Percentiles rank a stretch among this genome's conserved stretches.
phyloP scores from a whole-genome alignment of 2,797 vertebrate species.

The Paguma larvata region DNA sequence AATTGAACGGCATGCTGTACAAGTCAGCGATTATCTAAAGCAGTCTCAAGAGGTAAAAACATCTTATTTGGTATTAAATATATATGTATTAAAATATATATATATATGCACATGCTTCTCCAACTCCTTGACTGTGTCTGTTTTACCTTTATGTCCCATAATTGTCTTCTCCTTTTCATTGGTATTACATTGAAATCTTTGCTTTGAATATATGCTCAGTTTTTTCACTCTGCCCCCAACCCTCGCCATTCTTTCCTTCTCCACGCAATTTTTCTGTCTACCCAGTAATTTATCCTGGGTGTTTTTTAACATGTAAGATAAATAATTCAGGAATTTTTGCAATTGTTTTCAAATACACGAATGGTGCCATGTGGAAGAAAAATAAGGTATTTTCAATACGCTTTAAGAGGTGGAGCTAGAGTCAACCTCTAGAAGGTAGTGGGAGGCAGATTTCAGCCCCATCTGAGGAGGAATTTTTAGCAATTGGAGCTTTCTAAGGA shows the following conservation, averaged over 20 bases:
- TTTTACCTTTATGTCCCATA: not conserved
- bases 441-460: slow-evolving; percentile 58
- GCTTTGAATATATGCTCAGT: not conserved
- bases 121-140: not conserved
- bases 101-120: not conserved
- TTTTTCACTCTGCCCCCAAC: not conserved
- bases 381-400: not conserved
- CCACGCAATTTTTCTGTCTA: not conserved
- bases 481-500: slow-evolving; percentile 8
- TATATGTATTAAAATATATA: no score
- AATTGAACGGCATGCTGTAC: slow-evolving; percentile 70
- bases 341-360: slow-evolving; percentile 34
- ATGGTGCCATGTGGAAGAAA: slow-evolving; percentile 3
- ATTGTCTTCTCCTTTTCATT: not conserved
- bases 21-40: slow-evolving; percentile 85
- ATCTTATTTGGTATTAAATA: not conserved
- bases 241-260: not conserved
- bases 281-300: not conserved
- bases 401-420: slow-evolving; percentile 13
- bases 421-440: not conserved
- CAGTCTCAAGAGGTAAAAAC: slow-evolving; percentile 91
- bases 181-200: not conserved
- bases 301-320: slow-evolving; percentile 13
- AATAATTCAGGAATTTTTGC: not conserved
- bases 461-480: slow-evolving; percentile 55